These are phyloP conservation scores for Lasiurus cinereus DNA, from an alignment of 2,113 vertebrate genomes.

Conservation along the genomic window DNA sequence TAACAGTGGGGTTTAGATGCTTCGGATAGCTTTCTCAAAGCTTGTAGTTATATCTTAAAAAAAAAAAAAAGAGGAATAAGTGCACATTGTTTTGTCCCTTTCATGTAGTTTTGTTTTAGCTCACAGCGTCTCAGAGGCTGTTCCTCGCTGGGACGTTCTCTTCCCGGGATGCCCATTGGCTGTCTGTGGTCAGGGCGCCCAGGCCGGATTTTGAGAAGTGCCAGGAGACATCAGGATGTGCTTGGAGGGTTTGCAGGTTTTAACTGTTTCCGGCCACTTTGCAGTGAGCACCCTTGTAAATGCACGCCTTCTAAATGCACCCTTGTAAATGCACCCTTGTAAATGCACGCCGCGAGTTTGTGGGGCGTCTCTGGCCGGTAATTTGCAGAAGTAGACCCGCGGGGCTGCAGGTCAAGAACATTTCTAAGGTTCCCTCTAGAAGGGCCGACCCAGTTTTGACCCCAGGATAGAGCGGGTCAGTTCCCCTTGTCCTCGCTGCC, in stretches of 20 bases:
- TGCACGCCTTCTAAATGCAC: no score
- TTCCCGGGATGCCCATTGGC: not conserved
- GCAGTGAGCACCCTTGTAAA: not conserved
- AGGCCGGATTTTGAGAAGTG: not conserved
- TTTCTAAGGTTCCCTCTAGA: not conserved
- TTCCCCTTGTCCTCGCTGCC: not conserved
- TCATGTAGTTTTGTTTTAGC: not conserved
- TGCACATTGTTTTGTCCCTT: not conserved
- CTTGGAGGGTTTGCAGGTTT: not conserved
- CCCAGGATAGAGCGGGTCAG: not conserved
- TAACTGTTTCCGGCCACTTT: not conserved
- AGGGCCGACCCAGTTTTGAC: not conserved
- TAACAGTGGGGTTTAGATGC: not conserved
- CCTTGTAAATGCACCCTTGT: not conserved
- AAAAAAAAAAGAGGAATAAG: no score
- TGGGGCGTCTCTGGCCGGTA: not conserved
- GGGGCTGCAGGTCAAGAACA: constrained; percentile 1
- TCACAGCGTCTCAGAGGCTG: not conserved
- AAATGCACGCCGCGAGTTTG: no score
- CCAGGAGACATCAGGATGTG: not conserved
- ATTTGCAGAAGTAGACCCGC: constrained; percentile 25
- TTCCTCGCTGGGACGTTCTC: not conserved
- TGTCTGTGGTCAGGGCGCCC: not conserved
- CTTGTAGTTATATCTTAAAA: not conserved
- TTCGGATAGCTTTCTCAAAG: not conserved